Base-by-base conservation (phyloP, 2,113 vertebrate genomes). In the Sminthopsis crassicaudata region DNA sequence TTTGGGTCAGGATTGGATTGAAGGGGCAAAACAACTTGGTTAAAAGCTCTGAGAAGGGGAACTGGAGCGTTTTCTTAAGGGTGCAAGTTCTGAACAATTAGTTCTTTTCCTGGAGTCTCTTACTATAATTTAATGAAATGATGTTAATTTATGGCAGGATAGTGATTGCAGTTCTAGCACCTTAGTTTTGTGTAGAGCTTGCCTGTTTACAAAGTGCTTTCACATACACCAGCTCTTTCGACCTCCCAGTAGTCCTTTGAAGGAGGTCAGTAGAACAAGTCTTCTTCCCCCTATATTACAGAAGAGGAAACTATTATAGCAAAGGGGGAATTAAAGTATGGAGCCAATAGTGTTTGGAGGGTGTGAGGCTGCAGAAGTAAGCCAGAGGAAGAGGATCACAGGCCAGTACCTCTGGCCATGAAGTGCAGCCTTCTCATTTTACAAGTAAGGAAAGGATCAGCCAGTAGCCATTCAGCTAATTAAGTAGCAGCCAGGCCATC, bases 1-100 rank as follows among this genome's bases (percentile, higher is more conserved):
- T 30, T 67, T 1, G 12, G 60, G 60, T 3, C 3, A 30, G 12
- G 12, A 2, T 7, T 0, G 3, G 3, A 11, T 26, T 0, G 53
- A 0, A 8, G 2, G 42, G 55, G 55, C 3, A 5, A 46, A 2
- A 30, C 0, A 1, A 23, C 53, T 3, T 16, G 46, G 76, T 90
- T 60, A 23, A 0, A 27, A 26, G 42, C 67, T 23, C 67, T 23
- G 22, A 84, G 23, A 84, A 84, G n/a, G 22, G 67, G 67, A 16
- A 8, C 1, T 84, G 30, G 67, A 6, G n/a, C 4, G 0, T 19
- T 26, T 48, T 52, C 26, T 42, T 48, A 76, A 53, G 52, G 93
- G 60, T 54, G 42, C 22, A 48, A 84, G n/a, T 5, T 84, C 67
- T 84, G n/a, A 42, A 84, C 7, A 23, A 23, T n/a, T 1, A 76